Percentiles rank a stretch among this genome's conserved stretches.
phyloP scores from a whole-genome alignment of 2,797 vertebrate species.

The Menidia menidia region DNA sequence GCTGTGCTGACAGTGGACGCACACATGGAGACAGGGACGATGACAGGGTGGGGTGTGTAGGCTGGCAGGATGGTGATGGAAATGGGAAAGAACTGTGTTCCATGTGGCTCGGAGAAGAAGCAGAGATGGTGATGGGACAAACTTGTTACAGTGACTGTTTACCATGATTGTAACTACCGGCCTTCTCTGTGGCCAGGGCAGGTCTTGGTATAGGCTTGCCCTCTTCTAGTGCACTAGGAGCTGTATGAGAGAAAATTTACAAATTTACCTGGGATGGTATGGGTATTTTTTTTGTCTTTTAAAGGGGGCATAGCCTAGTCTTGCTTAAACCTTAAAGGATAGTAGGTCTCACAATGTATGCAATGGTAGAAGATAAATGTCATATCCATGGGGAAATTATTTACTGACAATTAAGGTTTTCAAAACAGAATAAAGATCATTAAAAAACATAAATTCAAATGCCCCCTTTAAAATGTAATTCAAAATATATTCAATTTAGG shows the following conservation, averaged over 20 bases:
- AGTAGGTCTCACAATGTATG: constrained; percentile 13
- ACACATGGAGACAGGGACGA: constrained; percentile 66
- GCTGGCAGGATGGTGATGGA: constrained; percentile 70
- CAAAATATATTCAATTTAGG: constrained; percentile 12
- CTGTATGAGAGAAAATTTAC: constrained; percentile 81
- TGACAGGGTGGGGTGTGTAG: constrained; percentile 56
- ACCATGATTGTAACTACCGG: constrained; percentile 80
- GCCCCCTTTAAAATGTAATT: constrained; percentile 56
- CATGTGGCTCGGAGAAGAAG: constrained; percentile 72
- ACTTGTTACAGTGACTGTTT: constrained; percentile 80
- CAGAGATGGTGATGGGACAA: constrained; percentile 75
- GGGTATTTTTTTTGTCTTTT: constrained; percentile 39
- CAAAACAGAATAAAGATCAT: constrained; percentile 3
- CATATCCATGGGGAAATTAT: not conserved
- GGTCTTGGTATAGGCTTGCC: constrained; percentile 80
- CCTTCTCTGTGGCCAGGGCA: constrained; percentile 77
- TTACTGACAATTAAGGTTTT: not conserved
- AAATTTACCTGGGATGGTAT: constrained; percentile 65
- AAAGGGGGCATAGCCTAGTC: constrained; percentile 54
- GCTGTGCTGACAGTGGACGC: constrained; percentile 62
- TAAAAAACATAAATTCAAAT: constrained; percentile 15
- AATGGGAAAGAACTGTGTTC: constrained; percentile 69
- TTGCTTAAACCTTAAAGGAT: constrained; percentile 10
- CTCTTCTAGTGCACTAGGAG: constrained; percentile 79
- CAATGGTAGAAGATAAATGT: not conserved